These are phyloP conservation scores for Platanista minor DNA, from an alignment of 2,113 vertebrate genomes.

Conservation along the genomic window DNA sequence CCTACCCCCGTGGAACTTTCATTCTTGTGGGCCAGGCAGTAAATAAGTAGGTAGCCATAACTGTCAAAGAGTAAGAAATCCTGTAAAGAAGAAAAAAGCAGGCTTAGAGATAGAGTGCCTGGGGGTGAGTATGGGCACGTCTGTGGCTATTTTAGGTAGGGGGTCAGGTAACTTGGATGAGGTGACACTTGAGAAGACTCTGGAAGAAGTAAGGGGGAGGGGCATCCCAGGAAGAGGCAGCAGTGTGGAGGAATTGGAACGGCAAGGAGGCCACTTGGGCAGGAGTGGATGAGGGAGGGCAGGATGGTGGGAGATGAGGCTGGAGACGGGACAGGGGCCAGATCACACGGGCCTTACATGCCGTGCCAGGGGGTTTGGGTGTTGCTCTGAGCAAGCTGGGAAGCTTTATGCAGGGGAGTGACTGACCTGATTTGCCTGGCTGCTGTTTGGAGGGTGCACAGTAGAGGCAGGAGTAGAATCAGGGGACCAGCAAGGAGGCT, in stretches of 20 bases:
- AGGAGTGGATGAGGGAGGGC: neutral
- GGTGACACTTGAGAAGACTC: neutral
- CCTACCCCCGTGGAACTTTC: neutral
- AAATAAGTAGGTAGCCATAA: neutral
- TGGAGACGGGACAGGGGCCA: neutral
- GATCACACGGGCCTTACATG: neutral
- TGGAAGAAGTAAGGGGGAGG: neutral
- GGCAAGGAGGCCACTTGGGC: neutral
- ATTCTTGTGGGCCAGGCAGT: neutral
- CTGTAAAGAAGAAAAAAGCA: neutral
- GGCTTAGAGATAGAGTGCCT: rapidly evolving
- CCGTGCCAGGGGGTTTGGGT: neutral
- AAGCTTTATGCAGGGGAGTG: neutral
- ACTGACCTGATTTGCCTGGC: neutral
- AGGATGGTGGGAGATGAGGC: neutral
- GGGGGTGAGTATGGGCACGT: neutral
- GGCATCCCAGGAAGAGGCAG: neutral
- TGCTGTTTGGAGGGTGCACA: neutral
- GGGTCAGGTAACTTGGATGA: neutral
- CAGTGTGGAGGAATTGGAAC: neutral
- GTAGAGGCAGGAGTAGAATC: neutral
- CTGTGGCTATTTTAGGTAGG: neutral
- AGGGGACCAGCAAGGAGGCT: neutral
- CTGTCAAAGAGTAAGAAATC: neutral
- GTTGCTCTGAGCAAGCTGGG: neutral